Evolutionary conservation across 2,797 vertebrate genomes (phyloP).

Genomic region (Aulostomus chinensis): DNA sequence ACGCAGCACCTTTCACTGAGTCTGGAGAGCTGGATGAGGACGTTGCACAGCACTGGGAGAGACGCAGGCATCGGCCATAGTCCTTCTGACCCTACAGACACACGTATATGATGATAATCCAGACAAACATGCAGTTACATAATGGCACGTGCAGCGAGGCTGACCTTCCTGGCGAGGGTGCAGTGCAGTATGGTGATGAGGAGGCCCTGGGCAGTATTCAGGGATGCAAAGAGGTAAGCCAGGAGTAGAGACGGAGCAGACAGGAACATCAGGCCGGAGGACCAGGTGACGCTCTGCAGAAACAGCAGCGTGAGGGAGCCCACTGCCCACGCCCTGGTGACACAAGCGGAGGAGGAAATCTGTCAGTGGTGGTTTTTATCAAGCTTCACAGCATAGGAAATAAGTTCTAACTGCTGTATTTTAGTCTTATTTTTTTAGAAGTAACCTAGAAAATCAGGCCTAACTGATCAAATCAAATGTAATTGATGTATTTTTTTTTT

Average conservation of each 20-base stretch:
- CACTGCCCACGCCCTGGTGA: constrained; percentile 88
- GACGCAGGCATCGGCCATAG: constrained; percentile 89
- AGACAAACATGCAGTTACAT: not conserved
- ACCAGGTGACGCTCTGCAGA: constrained; percentile 91
- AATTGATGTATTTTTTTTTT: too few species aligned
- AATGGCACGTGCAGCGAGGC: constrained; percentile 10
- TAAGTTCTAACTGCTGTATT: too few species aligned
- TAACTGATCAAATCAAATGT: too few species aligned
- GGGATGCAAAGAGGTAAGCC: constrained; percentile 93
- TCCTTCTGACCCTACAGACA: constrained; percentile 90
- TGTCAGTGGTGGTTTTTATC: too few species aligned
- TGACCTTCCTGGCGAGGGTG: constrained; percentile 90
- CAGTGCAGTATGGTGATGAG: constrained; percentile 93
- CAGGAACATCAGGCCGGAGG: constrained; percentile 90
- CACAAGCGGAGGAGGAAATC: not conserved
- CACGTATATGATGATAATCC: not conserved
- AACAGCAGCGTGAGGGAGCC: constrained; percentile 90
- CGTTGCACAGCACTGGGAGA: constrained; percentile 88
- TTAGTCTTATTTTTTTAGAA: too few species aligned
- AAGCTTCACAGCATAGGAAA: too few species aligned
- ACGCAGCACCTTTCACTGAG: constrained; percentile 88
- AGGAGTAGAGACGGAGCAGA: constrained; percentile 88
- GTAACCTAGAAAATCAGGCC: too few species aligned
- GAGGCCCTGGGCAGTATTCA: constrained; percentile 90
- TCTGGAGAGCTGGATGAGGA: constrained; percentile 83